These are phyloP conservation scores for Cordilura impudica DNA, from an alignment of 2,888 invertebrate genomes.

Conservation along the genomic window DNA sequence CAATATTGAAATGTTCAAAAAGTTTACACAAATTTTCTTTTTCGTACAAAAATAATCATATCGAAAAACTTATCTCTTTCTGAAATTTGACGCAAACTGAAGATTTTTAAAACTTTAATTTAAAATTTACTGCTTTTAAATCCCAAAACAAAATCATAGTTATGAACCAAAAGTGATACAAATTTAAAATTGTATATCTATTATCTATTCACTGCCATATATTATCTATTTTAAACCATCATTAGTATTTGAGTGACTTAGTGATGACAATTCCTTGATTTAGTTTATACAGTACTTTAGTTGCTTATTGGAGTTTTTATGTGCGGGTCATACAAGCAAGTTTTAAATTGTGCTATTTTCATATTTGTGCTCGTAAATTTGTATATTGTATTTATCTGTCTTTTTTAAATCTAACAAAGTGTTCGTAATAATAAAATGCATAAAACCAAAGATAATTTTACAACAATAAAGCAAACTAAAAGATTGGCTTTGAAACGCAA, in stretches of 20 bases:
- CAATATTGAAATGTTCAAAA: too few relatives aligned
- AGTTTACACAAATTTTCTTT: too few relatives aligned
- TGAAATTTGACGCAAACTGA: too few relatives aligned
- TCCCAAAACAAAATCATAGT: too few relatives aligned
- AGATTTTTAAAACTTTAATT: too few relatives aligned
- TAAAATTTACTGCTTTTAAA: too few relatives aligned
- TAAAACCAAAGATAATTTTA: not conserved
- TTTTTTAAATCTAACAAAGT: not conserved
- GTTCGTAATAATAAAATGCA: not conserved
- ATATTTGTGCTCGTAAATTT: slow-evolving; percentile 18
- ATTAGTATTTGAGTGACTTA: not conserved
- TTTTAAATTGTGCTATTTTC: slow-evolving; percentile 1
- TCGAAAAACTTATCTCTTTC: too few relatives aligned
- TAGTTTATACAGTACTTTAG: slow-evolving; percentile 8
- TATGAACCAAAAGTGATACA: too few relatives aligned
- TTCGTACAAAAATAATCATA: too few relatives aligned
- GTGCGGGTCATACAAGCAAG: not conserved
- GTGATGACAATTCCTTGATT: not conserved
- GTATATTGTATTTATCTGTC: not conserved
- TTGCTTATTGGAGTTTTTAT: not conserved
- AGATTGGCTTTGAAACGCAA: slow-evolving; percentile 61
- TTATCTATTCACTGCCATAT: too few relatives aligned
- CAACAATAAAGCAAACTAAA: slow-evolving; percentile 63
- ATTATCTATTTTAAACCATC: slow-evolving; percentile 3
- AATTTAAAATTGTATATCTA: too few relatives aligned